Evolutionary conservation across 2,113 vertebrate species (phyloP), one percentile per base, ranked within the genome.

Genomic region (Machaerirhynchus nigripectus): DNA sequence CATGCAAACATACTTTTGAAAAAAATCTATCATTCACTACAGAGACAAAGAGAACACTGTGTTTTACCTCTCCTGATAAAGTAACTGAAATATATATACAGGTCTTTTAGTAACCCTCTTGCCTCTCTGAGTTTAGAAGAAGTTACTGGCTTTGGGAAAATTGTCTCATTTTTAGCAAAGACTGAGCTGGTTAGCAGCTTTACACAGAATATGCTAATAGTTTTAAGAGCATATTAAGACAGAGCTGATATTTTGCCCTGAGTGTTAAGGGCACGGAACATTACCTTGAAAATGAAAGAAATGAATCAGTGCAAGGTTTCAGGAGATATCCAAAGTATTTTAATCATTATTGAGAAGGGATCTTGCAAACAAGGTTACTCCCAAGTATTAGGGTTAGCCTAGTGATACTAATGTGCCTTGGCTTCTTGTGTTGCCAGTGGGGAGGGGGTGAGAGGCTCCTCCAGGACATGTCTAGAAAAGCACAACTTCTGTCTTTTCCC

Each of bases 1-100:
- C 0, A 0, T n/a, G 26, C 11, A 77, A 71, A 23, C 1, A 9
- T 39, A n/a, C n/a, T n/a, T n/a, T 64, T 80, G 39, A 4, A 5
- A 68, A 52, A 61, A 81, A 56, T 11, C 6, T 1, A 44, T 52
- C 2, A 3, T 47, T 90, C 28, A 13, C 16, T 95, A 23, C 26
- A 73, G 35, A 75, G 19, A 4, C 31, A 15, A 9, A 50, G 11
- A 37, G 2, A 73, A 30, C 1, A 2, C 7, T 64, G 1, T 28
- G 1, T 33, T 91, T 86, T 75, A 20, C 10, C 17, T 55, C 20
- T 77, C 2, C n/a, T 80, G 44, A 27, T 39, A 24, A 83, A 55
- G 24, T 68, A 19, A 70, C 47, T 57, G 10, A 78, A 68, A 68
- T 20, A 22, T 1, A 37, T 10, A 23, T 17, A 18, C 7, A 46